Evolutionary conservation across 2,113 vertebrate species (phyloP), one percentile per base, ranked within the genome.

Genomic region (Grammomys dolichurus): DNA sequence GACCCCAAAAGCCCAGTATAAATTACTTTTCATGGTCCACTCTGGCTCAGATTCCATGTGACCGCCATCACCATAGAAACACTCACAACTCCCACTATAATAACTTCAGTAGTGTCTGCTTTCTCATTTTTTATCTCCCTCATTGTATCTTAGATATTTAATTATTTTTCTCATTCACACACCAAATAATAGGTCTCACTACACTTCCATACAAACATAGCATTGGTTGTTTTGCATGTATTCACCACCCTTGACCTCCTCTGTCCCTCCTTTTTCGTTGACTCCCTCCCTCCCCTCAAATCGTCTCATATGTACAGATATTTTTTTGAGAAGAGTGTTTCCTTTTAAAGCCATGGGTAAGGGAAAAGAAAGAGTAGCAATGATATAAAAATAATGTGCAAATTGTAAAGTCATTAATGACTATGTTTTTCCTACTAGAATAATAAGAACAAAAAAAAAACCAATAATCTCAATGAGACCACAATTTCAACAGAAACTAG

Each of bases 1-100:
- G 9, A 4, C 12, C 22, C 1, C 31, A 36, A 33, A 43, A 84
- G 11, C 48, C 36, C 33, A 24, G 20, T 0, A 0, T 12, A 56
- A 60, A 9, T 65, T 24, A 33, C 8, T 63, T 56, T 72, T 36
- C 48, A 40, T 28, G 7, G 13, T 16, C 33, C 67, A 72, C 48
- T 31, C 36, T 67, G 36, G 16, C 48, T 80, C n/a, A 28, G n/a
- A 54, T 5, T 46, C 36, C 17, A 6, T 81, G 31, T 69, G 54
- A 19, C 60, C 22, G 28, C 16, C 5, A 3, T 89, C 51, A 73
- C 24, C 33, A 82, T 5, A 80, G n/a, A 33, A 60, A 69, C 87
- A 26, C 54, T 20, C 17, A 46, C 1, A 77, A 26, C 9, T 81
- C 9, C 31, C 22, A 22, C 11, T 36, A 69, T 48, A 65, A 28